These are phyloP conservation scores for Valencia hispanica DNA, from an alignment of 2,797 vertebrate genomes.

Conservation along the genomic window DNA sequence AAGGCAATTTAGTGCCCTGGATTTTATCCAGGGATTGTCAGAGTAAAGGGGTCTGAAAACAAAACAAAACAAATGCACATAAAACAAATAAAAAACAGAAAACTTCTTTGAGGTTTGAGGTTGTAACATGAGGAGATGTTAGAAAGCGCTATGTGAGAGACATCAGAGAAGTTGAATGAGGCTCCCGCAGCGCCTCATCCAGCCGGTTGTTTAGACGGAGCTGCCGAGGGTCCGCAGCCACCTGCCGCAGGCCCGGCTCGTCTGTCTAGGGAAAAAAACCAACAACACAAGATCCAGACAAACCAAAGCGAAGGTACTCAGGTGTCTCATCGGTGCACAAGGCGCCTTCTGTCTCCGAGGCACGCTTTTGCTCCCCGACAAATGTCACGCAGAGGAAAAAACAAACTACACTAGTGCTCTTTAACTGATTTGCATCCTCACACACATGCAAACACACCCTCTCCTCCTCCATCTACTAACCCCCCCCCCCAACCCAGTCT, in stretches of 20 bases:
- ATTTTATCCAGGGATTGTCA: neutral
- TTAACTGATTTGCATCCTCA: conserved; percentile 54
- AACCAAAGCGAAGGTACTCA: conserved; percentile 65
- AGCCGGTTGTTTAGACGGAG: conserved; percentile 55
- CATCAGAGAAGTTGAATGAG: conserved; percentile 21
- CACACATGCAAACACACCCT: conserved; percentile 55
- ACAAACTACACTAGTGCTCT: conserved; percentile 35
- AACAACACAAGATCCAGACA: conserved; percentile 65
- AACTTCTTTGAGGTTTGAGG: neutral
- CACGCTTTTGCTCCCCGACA: neutral
- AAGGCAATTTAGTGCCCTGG: neutral
- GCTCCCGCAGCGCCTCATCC: conserved; percentile 33
- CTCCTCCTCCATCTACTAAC: no score
- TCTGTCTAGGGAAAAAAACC: conserved; percentile 47
- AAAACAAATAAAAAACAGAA: neutral
- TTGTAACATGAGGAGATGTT: neutral
- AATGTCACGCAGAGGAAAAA: conserved; percentile 37
- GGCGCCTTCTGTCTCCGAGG: conserved; percentile 66
- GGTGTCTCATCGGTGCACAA: conserved; percentile 73
- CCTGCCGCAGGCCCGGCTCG: conserved; percentile 60
- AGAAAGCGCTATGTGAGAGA: neutral
- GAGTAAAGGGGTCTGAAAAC: conserved; percentile 31
- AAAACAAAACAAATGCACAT: neutral
- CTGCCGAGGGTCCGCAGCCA: conserved; percentile 54
- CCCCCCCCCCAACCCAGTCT: conserved; percentile 58